Conservation (phyloP, 1,140 invertebrate species). For the Ips nitidus region DNA sequence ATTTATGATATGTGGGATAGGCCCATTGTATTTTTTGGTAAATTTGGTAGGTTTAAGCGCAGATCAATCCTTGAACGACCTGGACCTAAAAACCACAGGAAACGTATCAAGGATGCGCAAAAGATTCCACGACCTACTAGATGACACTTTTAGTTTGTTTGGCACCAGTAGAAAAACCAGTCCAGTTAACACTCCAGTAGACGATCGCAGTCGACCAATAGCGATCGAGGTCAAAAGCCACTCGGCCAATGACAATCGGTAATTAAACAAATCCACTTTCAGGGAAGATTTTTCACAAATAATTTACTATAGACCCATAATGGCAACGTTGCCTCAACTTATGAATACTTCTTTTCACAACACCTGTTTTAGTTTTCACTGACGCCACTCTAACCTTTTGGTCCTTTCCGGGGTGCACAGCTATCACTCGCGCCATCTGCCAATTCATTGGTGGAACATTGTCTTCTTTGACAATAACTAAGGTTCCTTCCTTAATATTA, state of each 20-base stretch:
- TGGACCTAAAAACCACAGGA: slow-evolving; percentile 38
- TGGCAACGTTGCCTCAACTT: slow-evolving; percentile 22
- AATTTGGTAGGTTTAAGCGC: slow-evolving; percentile 41
- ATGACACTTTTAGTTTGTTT: slow-evolving; percentile 68
- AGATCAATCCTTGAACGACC: slow-evolving; percentile 46
- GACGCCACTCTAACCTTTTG: too few relatives aligned
- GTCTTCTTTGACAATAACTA: too few relatives aligned
- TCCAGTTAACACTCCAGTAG: slow-evolving; percentile 46
- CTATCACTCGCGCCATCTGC: too few relatives aligned
- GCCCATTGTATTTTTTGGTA: background rate
- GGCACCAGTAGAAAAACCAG: slow-evolving; percentile 58
- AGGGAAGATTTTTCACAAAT: too few relatives aligned
- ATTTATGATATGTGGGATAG: background rate
- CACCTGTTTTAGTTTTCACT: too few relatives aligned
- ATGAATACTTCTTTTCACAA: too few relatives aligned
- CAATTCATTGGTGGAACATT: too few relatives aligned
- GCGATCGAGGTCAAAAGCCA: slow-evolving; percentile 53
- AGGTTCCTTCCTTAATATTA: too few relatives aligned
- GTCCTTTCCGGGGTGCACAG: too few relatives aligned
- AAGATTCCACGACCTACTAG: slow-evolving; percentile 66
- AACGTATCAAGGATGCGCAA: slow-evolving; percentile 61
- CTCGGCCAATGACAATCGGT: slow-evolving; percentile 56
- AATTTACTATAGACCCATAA: background rate
- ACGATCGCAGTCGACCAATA: slow-evolving; percentile 33
- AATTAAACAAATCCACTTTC: too few relatives aligned